Evolutionary conservation across 1,140 invertebrate species (phyloP), one percentile per base, ranked within the genome.

Genomic region (Drosophila novamexicana): DNA sequence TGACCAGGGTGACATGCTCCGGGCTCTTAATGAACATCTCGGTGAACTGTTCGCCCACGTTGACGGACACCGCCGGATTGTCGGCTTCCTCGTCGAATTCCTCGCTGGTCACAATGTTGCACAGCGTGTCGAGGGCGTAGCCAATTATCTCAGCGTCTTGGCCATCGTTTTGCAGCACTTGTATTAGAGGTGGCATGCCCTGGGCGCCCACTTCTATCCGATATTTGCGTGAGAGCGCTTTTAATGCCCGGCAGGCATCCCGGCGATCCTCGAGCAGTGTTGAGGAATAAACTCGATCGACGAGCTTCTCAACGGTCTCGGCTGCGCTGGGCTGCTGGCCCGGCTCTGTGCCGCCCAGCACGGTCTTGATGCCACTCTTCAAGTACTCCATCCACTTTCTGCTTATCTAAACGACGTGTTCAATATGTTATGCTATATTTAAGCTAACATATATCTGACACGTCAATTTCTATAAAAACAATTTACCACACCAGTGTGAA

Each of bases 11-110:
- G 14, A 99, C 95, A 93, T 98, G 98, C 69, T 98, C 97, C 12
- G 95, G 93, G 78, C 97, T 96, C 93, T 99, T 99, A 7, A 99
- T 96, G 91, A 99, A 99, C 94, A 99, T 99, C 94, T 99, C 99
- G 6, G 99, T 99, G 91, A 99, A 99, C 91, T 99, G 97, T 90
- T 97, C 97, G 8, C 98, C 98, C 53, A 95, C 94, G 79, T 95
- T 95, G n/a, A 94, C 93, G 1, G 94, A 93, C 10, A 95, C 93
- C 14, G 93, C 91, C 6, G 93, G 93, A 74, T 94, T 94, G 54
- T 95, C 94, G 93, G 95, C 95, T 93, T 97, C 96, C 92, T 97
- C 96, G 34, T 97, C 96, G 83, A 97, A 96, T 40, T 95, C 94
- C 90, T 97, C 96, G 80, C 96, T 95, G 16, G 95, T 96, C 67